phyloP scores from a whole-genome alignment of 2,888 invertebrate genomes.

The Pyrocoelia pectoralis region DNA sequence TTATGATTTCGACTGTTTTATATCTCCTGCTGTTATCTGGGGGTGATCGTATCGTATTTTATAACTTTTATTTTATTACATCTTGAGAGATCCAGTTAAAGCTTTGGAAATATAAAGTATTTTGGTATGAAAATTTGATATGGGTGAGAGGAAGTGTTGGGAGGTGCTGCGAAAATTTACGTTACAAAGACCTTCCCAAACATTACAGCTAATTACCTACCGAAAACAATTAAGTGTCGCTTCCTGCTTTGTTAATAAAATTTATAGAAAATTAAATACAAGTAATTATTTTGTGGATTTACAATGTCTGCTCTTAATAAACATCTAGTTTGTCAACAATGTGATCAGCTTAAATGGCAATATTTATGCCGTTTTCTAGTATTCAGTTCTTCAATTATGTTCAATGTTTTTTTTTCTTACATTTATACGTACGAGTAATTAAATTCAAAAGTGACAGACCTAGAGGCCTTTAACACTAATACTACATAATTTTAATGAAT shows the following conservation, averaged over 20 bases:
- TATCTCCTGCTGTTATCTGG: neutral
- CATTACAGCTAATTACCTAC: neutral
- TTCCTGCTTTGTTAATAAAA: neutral
- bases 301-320: too few relatives aligned
- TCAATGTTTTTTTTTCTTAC: too few relatives aligned
- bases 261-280: conserved; percentile 1
- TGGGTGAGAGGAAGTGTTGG: neutral
- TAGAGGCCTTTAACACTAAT: too few relatives aligned
- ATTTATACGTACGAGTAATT: too few relatives aligned
- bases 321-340: too few relatives aligned
- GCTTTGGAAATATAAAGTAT: neutral
- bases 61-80: conserved; percentile 5
- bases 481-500: too few relatives aligned
- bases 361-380: too few relatives aligned
- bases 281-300: neutral
- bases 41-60: neutral
- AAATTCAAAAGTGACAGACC: too few relatives aligned
- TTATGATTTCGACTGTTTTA: conserved; percentile 51
- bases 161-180: neutral
- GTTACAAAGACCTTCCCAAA: neutral
- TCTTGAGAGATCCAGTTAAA: neutral
- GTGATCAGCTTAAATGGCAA: too few relatives aligned
- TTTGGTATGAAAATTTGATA: neutral
- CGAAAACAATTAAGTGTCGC: neutral
- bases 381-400: too few relatives aligned